phyloP scores from a whole-genome alignment of 1,140 invertebrate genomes.

The Pantala flavescens region DNA sequence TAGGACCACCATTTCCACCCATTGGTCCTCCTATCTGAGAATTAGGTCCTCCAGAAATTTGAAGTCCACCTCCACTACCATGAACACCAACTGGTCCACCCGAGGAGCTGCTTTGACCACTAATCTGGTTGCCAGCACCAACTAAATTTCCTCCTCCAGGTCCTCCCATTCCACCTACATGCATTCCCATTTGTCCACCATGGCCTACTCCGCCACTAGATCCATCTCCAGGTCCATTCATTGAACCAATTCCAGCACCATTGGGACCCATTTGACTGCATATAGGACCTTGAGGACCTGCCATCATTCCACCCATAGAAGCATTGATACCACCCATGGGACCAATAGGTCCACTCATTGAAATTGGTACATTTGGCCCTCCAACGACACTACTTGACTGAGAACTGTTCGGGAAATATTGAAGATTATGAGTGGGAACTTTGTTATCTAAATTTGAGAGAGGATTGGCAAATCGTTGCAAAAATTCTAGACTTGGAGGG shows the following conservation, averaged over 20 bases:
- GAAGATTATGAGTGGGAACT: slow-evolving; percentile 57
- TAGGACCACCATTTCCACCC: slow-evolving; percentile 28
- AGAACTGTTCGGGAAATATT: slow-evolving; percentile 56
- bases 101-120: neutral
- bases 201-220: neutral
- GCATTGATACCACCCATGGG: slow-evolving; percentile 29
- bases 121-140: neutral
- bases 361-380: slow-evolving; percentile 24
- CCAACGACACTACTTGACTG: slow-evolving; percentile 30
- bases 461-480: slow-evolving; percentile 77
- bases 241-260: neutral
- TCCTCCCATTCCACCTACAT: neutral
- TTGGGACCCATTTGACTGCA: slow-evolving; percentile 23
- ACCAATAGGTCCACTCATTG: slow-evolving; percentile 26
- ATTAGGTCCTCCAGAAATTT: neutral
- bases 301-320: slow-evolving; percentile 28
- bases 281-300: slow-evolving; percentile 24
- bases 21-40: slow-evolving; percentile 18
- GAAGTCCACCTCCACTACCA: neutral
- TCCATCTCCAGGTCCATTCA: neutral
- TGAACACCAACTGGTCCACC: neutral
- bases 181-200: neutral
- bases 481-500: slow-evolving; percentile 84
- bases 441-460: slow-evolving; percentile 60
- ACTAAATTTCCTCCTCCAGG: neutral